These are phyloP conservation scores for Symphodus melops DNA, from an alignment of 2,113 vertebrate genomes.

Conservation along the genomic window DNA sequence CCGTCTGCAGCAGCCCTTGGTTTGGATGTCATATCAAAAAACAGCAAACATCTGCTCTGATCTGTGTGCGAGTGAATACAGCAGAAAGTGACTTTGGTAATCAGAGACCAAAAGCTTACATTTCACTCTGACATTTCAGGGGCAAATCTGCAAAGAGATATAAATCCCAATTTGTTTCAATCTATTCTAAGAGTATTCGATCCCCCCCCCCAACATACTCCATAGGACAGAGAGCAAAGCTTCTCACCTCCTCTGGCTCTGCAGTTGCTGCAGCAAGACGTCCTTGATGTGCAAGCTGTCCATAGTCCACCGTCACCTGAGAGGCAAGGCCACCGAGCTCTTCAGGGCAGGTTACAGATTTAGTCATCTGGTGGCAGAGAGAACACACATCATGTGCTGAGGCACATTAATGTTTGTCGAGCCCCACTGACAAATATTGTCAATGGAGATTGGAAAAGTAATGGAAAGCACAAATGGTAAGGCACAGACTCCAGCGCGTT, in stretches of 20 bases:
- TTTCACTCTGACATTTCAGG: constrained; percentile 29
- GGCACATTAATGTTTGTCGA: constrained; percentile 11
- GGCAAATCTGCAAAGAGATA: constrained; percentile 14
- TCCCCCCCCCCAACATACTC: neutral
- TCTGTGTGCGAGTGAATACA: constrained; percentile 34
- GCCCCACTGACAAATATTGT: constrained; percentile 17
- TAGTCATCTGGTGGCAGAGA: constrained; percentile 91
- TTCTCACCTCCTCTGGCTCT: constrained; percentile 93
- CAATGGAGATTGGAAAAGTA: constrained; percentile 10
- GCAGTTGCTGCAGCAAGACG: constrained; percentile 95
- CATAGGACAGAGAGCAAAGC: neutral
- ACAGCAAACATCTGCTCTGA: constrained; percentile 42
- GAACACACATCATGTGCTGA: constrained; percentile 34
- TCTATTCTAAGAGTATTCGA: neutral
- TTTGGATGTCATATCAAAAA: constrained; percentile 46
- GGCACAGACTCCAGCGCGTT: neutral
- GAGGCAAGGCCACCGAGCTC: constrained; percentile 97
- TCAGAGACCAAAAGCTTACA: constrained; percentile 23
- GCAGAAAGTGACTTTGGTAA: constrained; percentile 21
- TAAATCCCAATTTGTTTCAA: constrained; percentile 2
- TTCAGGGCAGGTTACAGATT: constrained; percentile 97
- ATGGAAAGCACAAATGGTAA: constrained; percentile 15
- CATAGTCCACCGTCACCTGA: constrained; percentile 97
- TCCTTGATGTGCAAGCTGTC: constrained; percentile 95
- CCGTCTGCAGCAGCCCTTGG: constrained; percentile 24